These are phyloP conservation scores for Julus scanicus DNA, from an alignment of 2,888 invertebrate species.

Conservation along the genomic window DNA sequence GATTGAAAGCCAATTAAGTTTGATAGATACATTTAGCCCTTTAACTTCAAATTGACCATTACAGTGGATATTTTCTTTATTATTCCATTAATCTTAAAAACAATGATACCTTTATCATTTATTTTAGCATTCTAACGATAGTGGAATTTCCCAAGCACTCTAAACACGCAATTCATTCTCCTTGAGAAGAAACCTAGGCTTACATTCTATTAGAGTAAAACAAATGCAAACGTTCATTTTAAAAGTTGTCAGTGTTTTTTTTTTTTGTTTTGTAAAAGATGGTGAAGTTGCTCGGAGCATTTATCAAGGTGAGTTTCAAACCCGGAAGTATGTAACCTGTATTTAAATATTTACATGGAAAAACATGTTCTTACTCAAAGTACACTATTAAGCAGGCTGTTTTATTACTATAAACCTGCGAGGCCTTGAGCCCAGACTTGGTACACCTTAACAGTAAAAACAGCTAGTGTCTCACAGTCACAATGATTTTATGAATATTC, in stretches of 20 bases:
- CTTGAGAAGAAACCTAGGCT: background rate
- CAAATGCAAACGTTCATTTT: background rate
- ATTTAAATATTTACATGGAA: conserved; percentile 2
- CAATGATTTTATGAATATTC: background rate
- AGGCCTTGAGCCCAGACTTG: background rate
- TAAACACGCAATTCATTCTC: background rate
- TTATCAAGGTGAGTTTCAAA: conserved; percentile 19
- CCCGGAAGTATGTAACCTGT: conserved; percentile 17
- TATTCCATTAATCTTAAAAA: too few relatives aligned
- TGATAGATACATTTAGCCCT: too few relatives aligned
- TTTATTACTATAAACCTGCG: background rate
- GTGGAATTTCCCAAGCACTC: too few relatives aligned
- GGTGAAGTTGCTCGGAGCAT: background rate
- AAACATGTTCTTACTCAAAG: background rate
- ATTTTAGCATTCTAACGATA: too few relatives aligned
- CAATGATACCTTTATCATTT: too few relatives aligned
- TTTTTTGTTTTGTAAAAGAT: background rate
- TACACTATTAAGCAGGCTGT: background rate
- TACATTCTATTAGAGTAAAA: background rate
- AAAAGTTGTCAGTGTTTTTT: background rate
- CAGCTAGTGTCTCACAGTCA: background rate
- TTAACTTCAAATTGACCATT: too few relatives aligned
- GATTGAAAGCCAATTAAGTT: too few relatives aligned
- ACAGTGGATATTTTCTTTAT: too few relatives aligned
- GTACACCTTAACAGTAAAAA: background rate